Evolutionary conservation across 1,140 invertebrate species (phyloP).

Genomic region (Agrilus planipennis): DNA sequence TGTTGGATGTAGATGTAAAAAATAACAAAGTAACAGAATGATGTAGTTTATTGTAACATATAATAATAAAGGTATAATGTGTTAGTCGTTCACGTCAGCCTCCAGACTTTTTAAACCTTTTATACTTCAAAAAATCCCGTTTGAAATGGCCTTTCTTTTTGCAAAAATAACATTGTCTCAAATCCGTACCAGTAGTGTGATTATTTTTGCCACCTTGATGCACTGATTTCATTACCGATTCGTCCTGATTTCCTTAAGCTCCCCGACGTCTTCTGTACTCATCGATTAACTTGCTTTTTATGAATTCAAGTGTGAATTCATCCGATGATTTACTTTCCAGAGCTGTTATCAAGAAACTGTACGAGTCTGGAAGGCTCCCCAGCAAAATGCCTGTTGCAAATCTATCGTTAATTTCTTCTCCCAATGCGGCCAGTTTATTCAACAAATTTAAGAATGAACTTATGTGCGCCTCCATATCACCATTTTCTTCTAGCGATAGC

Average conservation of each 20-base stretch:
- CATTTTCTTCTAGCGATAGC: neutral
- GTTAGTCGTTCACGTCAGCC: too few species aligned
- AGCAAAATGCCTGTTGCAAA: neutral
- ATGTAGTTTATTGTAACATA: too few species aligned
- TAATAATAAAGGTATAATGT: too few species aligned
- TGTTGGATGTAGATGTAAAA: too few species aligned
- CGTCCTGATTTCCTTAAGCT: neutral
- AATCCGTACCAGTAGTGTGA: neutral
- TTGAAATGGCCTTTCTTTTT: neutral
- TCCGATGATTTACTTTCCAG: neutral
- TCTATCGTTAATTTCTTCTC: neutral
- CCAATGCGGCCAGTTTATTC: neutral
- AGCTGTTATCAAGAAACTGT: neutral
- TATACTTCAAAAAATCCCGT: neutral
- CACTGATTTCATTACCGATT: neutral
- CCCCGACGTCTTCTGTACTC: neutral
- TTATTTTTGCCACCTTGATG: neutral
- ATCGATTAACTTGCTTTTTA: neutral
- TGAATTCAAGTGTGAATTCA: neutral
- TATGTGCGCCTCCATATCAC: neutral
- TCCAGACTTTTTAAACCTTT: neutral
- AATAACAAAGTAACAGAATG: too few species aligned
- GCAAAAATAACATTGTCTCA: constrained; percentile 1
- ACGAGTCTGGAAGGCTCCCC: neutral
- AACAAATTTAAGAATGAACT: neutral